Conservation (phyloP, 2,797 vertebrate species). For the Neomorphus geoffroyi region DNA sequence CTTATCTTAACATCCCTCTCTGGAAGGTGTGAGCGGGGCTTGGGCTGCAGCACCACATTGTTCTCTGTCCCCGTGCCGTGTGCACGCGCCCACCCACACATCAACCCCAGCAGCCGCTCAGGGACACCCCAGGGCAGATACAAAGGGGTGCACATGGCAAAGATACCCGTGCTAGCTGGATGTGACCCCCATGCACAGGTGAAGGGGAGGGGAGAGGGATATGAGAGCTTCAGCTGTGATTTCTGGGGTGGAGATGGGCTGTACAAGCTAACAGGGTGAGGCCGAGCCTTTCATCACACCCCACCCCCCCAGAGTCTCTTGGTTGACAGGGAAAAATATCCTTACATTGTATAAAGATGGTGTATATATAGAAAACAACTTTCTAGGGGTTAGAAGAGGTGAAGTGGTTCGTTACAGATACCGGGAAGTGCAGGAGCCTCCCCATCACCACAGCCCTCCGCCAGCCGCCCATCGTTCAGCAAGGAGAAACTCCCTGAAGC, state of each 20-base stretch:
- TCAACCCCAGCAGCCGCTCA: fast-evolving
- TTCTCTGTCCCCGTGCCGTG: background rate
- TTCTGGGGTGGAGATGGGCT: background rate
- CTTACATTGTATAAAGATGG: background rate
- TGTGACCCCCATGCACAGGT: fast-evolving
- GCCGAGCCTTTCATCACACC: background rate
- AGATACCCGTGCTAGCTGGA: too few species aligned
- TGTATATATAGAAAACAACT: background rate
- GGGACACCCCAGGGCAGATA: background rate
- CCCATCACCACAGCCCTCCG: background rate
- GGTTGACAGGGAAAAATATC: background rate
- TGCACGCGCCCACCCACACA: background rate
- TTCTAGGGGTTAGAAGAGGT: background rate
- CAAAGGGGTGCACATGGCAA: background rate
- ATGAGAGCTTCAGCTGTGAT: fast-evolving
- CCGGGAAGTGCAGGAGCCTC: fast-evolving
- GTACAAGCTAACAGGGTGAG: background rate
- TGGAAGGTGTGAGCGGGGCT: background rate
- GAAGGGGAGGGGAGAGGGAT: background rate
- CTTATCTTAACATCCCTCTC: too few species aligned
- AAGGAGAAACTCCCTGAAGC: fast-evolving
- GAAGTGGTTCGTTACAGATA: background rate
- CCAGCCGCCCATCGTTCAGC: fast-evolving
- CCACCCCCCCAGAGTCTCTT: fast-evolving
- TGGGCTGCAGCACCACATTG: background rate